Evolutionary conservation across 2,797 vertebrate genomes (phyloP), one percentile per base, ranked within the genome.

Genomic region (Onychomys torridus): DNA sequence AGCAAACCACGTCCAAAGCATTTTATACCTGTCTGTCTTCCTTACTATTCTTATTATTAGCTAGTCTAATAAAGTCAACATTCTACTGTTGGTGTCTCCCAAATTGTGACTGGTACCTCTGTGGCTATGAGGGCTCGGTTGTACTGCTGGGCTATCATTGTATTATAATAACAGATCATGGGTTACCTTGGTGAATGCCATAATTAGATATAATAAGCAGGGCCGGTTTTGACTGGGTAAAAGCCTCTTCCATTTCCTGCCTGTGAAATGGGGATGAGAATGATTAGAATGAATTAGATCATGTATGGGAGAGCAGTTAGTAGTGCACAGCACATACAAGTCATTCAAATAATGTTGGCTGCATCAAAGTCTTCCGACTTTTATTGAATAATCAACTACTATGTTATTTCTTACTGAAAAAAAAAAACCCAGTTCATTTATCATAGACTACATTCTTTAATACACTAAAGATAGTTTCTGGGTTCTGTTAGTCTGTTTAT

Each of bases 21-120:
- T 93, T 97, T 96, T 87, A 91, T 92, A 89, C 69, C 65, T 92
- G 81, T 52, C 82, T 13, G 19, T 96, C 71, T 97, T 93, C 55
- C 29, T 83, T 55, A 8, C 46, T 92, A 49, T 77, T 95, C 79
- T 29, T 71, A 77, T 81, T 49, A 87, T 7, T 73, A 91, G 27
- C 87, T 90, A 84, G 16, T n/a, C 90, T 83, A 89, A 81, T 86
- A 93, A 76, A 95, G 89, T 79, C 25, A 87, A 61, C 67, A 78
- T 93, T 46, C 79, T 92, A 1, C 1, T 34, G 3, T n/a, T 79
- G 13, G 23, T 79, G 59, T 94, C 67, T 92, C 69, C 90, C 71
- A 91, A 89, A 79, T 91, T 83, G n/a, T 40, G 65, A 32, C 92
- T 78, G 78, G 27, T 84, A 73, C 13, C 91, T 89, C 25, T 69